Evolutionary conservation across 2,797 vertebrate species (phyloP), one percentile per base, ranked within the genome.

Genomic region (Chelidonichthys spinosus): DNA sequence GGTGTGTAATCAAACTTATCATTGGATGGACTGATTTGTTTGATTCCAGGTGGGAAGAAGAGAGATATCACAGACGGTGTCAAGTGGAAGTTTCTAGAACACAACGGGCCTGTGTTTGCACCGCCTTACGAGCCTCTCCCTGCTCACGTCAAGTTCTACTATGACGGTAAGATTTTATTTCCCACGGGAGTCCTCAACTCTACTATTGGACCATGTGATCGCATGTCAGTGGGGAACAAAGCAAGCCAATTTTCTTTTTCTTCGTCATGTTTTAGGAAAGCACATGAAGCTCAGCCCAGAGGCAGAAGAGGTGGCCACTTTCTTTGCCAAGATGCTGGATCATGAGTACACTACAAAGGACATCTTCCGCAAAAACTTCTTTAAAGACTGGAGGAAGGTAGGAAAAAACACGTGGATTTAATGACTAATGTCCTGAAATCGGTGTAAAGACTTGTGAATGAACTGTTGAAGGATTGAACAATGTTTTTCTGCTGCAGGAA

Each of bases 281-380:
- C 74, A 68, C 36, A 96, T 98, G 95, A 99, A 96, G 92, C 96
- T 99, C 85, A 96, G 96, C 81, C 94, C 95, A 82, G 95, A 93
- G 90, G 96, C 97, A 56, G 98, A 99, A 92, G 98, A 99, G 92
- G 98, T 99, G 74, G 98, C 97, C 56, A 99, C 98, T 0, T 99
- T 99, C 92, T 99, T 98, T 93, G 97, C 95, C 82, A 99, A 99
- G 96, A 99, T 99, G 98, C 94, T 99, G 83, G 98, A 99, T 84
- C 98, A 99, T 2, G 98, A 99, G 81, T 99, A 99, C 94, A 99
- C 97, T 87, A 98, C 98, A 76, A 99, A 99, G 87, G 98, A 99
- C 39, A 95, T 97, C 91, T 99, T 99, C 87, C 96, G 97, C 90
- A 99, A 99, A 95, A 99, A 99, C 92, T 99, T 99, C 76, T 99